phyloP scores from a whole-genome alignment of 1,140 invertebrate species.

The Phenacoccus solenopsis region DNA sequence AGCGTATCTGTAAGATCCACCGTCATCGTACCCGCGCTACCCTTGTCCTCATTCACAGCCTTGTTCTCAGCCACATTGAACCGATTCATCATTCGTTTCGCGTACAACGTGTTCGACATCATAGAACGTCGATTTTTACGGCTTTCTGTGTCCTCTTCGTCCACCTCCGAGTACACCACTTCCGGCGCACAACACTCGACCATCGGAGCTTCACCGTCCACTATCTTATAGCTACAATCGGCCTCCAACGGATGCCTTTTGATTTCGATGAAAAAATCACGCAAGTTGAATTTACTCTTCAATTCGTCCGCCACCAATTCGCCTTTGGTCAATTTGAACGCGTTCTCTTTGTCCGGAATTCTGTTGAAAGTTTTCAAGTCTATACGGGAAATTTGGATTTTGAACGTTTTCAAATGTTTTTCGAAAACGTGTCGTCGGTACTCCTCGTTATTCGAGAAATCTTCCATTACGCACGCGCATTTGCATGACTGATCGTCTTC shows the following conservation, averaged over 20 bases:
- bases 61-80: background rate
- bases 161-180: background rate
- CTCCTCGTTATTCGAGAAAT: background rate
- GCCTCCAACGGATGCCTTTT: background rate
- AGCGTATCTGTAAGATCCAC: background rate
- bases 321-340: background rate
- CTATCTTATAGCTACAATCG: background rate
- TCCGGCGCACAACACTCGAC: background rate
- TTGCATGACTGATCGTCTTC: background rate
- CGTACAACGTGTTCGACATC: background rate
- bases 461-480: background rate
- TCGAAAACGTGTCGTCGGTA: background rate
- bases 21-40: background rate
- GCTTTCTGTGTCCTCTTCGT: background rate
- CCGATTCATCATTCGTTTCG: background rate
- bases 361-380: background rate
- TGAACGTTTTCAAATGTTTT: background rate
- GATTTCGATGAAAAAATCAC: background rate
- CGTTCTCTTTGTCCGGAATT: background rate
- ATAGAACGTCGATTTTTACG: background rate
- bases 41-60: too few relatives aligned
- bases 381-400: background rate
- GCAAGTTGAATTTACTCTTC: background rate
- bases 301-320: background rate
- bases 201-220: background rate